Base-by-base conservation (phyloP, 2,888 invertebrate species). In the Pimpla rufipes region DNA sequence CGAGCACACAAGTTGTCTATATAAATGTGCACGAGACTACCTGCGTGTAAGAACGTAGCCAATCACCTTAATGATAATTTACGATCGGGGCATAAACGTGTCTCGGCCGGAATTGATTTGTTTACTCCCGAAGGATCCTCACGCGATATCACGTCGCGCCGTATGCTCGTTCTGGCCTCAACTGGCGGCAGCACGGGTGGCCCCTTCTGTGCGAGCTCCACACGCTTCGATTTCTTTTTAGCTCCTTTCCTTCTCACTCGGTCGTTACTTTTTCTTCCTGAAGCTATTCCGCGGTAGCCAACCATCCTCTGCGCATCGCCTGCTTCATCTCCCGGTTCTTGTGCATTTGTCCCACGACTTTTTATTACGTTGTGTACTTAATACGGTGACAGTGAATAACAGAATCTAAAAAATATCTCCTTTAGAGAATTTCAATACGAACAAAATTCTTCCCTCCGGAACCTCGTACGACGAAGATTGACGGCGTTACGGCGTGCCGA, bases 21-120 rank as follows among this genome's bases (percentile, higher is more conserved):
- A 40, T 68, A 29, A 73, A 62, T 74, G 81, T 83, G 85, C 67
- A 75, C 21, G 42, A 47, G 59, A 67, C 47, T 55, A 74, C 64
- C 76, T 84, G 71, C 74, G 70, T 86, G 86, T 86, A 83, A 88
- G 86, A 85, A 87, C 86, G 87, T 85, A 89, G 88, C 90, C 92
- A 92, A 92, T 92, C 92, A 90, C 90, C 91, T 91, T 93, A 92
- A 93, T 92, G 92, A 92, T 93, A 92, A 93, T 93, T 93, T 92
- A 92, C 90, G 91, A 90, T 89, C 85, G 67, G 83, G 85, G 87
- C 88, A 90, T 91, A 91, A 91, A 91, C 90, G 89, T 90, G 90
- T 90, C 90, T 88, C 85, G 78, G 86, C 85, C 82, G 78, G 88
- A 90, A 92, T 92, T 92, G 91, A 91, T 92, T 91, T 91, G 91